Base-by-base conservation (phyloP, 92 coral and sea anemone genomes). In the Heteractis magnifica region DNA sequence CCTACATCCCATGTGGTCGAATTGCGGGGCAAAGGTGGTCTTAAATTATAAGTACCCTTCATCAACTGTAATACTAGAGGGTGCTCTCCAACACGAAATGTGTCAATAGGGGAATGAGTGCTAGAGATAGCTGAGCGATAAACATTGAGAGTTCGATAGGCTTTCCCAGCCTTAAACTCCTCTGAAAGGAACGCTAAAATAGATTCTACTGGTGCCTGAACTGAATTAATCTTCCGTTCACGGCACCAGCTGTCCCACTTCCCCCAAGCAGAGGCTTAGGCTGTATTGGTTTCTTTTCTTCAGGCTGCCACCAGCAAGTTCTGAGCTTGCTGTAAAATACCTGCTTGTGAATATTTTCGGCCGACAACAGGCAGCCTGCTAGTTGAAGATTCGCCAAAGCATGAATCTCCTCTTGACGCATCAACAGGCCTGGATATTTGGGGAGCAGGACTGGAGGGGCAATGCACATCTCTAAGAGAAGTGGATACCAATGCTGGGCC, bases 321-420 rank as follows among this genome's bases (percentile, higher is more conserved):
- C 65, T 83, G 87, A 90, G 90, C 83, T 78, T 75, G 80, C 76
- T 73, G 72, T 50, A 1, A 26, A 26, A 26, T 26, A 26, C 34
- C 34, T 26, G 34, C 34, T 26, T 26, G 34, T 26, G 34, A 90
- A 86, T 51, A 87, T 56, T 83, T 65, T 75, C 77, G 86, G 83
- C 86, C 49, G 93, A 87, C 72, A 84, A 78, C 16, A 84, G 85
- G 91, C 91, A 90, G 72, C 94, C 91, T 74, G 89, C 89, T 84
- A 87, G 80, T 75, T 81, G 92, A 19, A 89, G 89, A 19, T 82
- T 56, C 51, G 55, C 21, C 77, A 89, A 23, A 44, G 89, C 89
- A 56, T 85, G 88, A 58, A 19, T 26, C 10, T 87, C 84, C 88
- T 74, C 75, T 19, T 80, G 82, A 10, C 74, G 86, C 72, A 85